phyloP scores from a whole-genome alignment of 2,113 vertebrate species.

The Leptobrachium ailaonicum region DNA sequence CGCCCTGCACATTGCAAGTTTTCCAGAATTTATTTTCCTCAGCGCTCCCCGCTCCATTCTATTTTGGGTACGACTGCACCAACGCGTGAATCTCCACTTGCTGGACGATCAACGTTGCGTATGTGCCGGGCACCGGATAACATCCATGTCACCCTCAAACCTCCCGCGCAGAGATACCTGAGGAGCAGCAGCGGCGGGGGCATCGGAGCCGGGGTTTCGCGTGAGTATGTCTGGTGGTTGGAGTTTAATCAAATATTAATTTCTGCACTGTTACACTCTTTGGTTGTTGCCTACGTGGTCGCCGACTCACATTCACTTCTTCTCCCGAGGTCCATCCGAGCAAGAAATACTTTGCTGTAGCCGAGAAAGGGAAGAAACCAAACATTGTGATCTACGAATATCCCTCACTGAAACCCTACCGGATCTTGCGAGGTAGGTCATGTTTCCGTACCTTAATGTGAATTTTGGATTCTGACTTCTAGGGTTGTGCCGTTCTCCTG shows the following conservation, averaged over 20 bases:
- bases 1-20: too few relatives aligned
- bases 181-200: constrained; percentile 78
- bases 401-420: constrained; percentile 76
- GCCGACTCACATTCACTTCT: constrained; percentile 9
- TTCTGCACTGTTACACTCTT: too few relatives aligned
- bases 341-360: constrained; percentile 78
- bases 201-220: constrained; percentile 81
- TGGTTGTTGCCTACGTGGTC: too few relatives aligned
- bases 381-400: constrained; percentile 86
- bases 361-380: constrained; percentile 85
- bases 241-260: too few relatives aligned
- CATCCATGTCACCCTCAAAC: constrained; percentile 78
- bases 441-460: too few relatives aligned
- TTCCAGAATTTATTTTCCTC: constrained; percentile 60
- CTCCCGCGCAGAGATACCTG: constrained; percentile 75
- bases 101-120: constrained; percentile 76
- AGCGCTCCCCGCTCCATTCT: constrained; percentile 78
- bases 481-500: too few relatives aligned
- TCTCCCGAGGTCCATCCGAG: constrained; percentile 76
- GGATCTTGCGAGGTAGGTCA: constrained; percentile 78
- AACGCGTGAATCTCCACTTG: constrained; percentile 80
- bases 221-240: constrained; percentile 58
- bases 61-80: constrained; percentile 89
- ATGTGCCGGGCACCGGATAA: constrained; percentile 85
- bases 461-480: too few relatives aligned